phyloP scores from a whole-genome alignment of 2,888 invertebrate species.

The Litoditis marina region DNA sequence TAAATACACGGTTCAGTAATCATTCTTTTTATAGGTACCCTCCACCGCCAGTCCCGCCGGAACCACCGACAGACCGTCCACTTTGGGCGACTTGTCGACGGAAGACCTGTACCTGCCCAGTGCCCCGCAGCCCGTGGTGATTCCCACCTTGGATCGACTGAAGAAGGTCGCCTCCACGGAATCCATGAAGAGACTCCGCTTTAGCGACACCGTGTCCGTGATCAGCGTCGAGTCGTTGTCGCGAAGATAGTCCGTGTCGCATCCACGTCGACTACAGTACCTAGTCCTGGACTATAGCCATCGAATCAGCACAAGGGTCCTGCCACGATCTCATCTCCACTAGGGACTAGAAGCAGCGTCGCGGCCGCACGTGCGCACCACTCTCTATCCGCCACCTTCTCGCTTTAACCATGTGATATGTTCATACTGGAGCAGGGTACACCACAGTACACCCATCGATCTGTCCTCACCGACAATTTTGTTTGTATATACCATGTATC shows the following conservation, averaged over 20 bases:
- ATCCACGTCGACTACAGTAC: no score
- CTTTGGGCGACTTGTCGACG: no score
- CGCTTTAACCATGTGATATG: neutral
- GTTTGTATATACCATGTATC: conserved; percentile 2
- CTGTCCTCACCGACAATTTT: neutral
- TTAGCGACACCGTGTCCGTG: conserved; percentile 44
- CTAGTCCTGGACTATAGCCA: no score
- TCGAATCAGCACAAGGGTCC: neutral
- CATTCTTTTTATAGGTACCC: no score
- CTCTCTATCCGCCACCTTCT: neutral
- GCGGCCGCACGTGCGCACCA: neutral
- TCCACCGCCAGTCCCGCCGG: no score
- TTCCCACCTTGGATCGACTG: conserved; percentile 11
- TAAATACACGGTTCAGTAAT: no score
- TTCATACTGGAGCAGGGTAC: conserved; percentile 1
- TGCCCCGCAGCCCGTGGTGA: conserved; percentile 15
- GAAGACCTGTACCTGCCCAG: neutral
- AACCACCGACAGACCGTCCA: no score
- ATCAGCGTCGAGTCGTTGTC: conserved; percentile 31
- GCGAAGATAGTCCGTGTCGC: conserved; percentile 25
- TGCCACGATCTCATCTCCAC: neutral
- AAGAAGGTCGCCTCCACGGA: conserved; percentile 25
- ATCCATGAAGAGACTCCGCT: conserved; percentile 39
- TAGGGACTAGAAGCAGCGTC: conserved; percentile 1
- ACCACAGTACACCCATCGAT: neutral